These are phyloP conservation scores for Calephelis nemesis DNA, from an alignment of 1,140 invertebrate genomes.

Conservation along the genomic window DNA sequence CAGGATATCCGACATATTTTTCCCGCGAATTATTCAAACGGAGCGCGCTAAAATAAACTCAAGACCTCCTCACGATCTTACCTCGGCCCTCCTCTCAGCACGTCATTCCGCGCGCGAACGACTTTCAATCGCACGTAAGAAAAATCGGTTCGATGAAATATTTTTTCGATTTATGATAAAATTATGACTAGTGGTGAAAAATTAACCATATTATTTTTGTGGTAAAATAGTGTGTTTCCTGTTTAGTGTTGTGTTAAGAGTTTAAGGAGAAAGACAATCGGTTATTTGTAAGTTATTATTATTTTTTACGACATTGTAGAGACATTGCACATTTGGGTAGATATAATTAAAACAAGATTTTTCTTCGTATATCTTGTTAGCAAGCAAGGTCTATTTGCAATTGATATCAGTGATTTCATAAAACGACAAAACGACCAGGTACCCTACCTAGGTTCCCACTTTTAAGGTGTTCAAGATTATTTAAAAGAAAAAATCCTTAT, in stretches of 20 bases:
- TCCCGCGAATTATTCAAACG: neutral
- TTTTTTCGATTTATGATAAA: slow-evolving; percentile 28
- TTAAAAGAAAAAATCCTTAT: no score
- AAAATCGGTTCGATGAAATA: slow-evolving; percentile 43
- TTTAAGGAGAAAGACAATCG: neutral
- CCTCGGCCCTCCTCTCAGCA: slow-evolving; percentile 15
- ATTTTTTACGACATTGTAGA: neutral
- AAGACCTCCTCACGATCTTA: slow-evolving; percentile 8
- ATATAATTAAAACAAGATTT: neutral
- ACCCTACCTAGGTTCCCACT: no score
- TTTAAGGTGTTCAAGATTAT: no score
- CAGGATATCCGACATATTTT: slow-evolving; percentile 1
- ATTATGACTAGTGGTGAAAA: slow-evolving; percentile 3
- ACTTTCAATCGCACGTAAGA: slow-evolving; percentile 47
- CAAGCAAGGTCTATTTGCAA: neutral
- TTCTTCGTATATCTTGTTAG: neutral
- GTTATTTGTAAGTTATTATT: neutral
- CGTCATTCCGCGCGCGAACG: slow-evolving; percentile 64
- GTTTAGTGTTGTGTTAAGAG: slow-evolving; percentile 41
- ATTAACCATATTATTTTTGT: slow-evolving; percentile 15
- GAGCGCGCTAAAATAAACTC: slow-evolving; percentile 20
- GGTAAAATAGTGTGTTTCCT: slow-evolving; percentile 28
- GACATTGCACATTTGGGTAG: neutral
- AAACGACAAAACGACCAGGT: no score
- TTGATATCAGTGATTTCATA: neutral